Percentiles rank a stretch among this genome's conserved stretches.
Evolutionary conservation across 2,113 vertebrate species (phyloP).

Genomic region (Scolopax mira): DNA sequence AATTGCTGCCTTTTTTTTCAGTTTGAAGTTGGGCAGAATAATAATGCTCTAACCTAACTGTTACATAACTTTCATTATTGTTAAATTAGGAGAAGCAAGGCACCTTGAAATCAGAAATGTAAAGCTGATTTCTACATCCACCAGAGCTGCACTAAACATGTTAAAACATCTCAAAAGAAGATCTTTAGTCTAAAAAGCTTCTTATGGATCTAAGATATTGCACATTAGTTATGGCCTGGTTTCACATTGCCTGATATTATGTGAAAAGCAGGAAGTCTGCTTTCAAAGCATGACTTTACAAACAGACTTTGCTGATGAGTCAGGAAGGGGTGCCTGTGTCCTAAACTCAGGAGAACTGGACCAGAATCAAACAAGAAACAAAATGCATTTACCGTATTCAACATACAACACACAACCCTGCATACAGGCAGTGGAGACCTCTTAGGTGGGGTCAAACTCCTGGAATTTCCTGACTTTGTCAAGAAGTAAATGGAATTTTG

Average conservation of each 20-base stretch:
- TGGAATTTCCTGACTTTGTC: constrained; percentile 27
- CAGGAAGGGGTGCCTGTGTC: not conserved
- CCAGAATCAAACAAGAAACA: not conserved
- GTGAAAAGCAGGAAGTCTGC: not conserved
- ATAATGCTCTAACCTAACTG: not conserved
- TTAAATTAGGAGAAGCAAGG: not conserved
- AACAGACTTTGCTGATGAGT: not conserved
- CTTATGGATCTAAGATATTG: not conserved
- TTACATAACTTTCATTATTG: not conserved
- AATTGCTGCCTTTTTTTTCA: not conserved
- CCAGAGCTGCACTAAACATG: not conserved
- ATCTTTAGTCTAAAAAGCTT: not conserved
- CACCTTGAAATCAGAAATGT: not conserved
- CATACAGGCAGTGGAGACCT: not conserved
- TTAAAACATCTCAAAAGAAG: not conserved
- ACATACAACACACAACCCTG: not conserved
- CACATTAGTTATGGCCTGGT: not conserved
- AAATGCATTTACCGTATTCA: rapidly evolving
- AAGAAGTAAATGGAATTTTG: not conserved
- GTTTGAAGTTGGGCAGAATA: not conserved
- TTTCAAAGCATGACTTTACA: not conserved
- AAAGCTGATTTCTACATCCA: not conserved
- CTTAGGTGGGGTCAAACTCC: not conserved
- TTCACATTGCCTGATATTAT: not conserved
- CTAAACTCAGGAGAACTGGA: not conserved